A percentile compares a stretch with the other conserved stretches of the same genome.
Evolutionary conservation across 1,140 invertebrate species (phyloP).

Genomic region (Zaprionus africanus): DNA sequence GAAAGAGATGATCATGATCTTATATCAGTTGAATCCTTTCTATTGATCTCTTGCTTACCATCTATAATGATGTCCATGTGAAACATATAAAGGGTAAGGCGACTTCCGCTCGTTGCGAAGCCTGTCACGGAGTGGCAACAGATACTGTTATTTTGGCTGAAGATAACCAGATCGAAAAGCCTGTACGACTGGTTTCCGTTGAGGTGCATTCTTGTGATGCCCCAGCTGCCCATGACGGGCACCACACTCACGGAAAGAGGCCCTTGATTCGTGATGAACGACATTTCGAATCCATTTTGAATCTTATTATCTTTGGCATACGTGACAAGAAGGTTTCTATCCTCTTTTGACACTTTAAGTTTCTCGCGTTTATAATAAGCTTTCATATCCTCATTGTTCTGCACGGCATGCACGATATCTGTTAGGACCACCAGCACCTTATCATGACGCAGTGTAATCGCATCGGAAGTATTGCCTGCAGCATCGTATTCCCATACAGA

Average conservation of each 20-base stretch:
- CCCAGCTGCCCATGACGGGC: constrained; percentile 39
- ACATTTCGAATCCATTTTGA: constrained; percentile 10
- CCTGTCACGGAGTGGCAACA: constrained; percentile 39
- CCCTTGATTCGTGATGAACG: not conserved
- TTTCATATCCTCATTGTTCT: not conserved
- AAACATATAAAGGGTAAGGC: constrained; percentile 27
- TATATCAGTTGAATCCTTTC: no score
- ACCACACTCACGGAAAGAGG: constrained; percentile 3
- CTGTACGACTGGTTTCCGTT: not conserved
- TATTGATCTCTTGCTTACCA: constrained; percentile 21
- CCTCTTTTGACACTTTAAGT: not conserved
- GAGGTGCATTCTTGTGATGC: not conserved
- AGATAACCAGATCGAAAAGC: constrained; percentile 22
- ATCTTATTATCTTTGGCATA: not conserved
- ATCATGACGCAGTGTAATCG: constrained; percentile 19
- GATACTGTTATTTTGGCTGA: constrained; percentile 26
- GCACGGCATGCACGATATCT: constrained; percentile 27
- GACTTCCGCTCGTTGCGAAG: not conserved
- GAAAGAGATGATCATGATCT: not conserved
- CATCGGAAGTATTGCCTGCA: no score
- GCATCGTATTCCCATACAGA: no score
- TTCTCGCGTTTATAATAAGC: not conserved
- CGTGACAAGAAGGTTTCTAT: not conserved
- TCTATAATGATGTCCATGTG: constrained; percentile 36
- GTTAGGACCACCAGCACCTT: constrained; percentile 2